These are phyloP conservation scores for Orchestes rusci DNA, from an alignment of 2,888 invertebrate species.

Conservation along the genomic window DNA sequence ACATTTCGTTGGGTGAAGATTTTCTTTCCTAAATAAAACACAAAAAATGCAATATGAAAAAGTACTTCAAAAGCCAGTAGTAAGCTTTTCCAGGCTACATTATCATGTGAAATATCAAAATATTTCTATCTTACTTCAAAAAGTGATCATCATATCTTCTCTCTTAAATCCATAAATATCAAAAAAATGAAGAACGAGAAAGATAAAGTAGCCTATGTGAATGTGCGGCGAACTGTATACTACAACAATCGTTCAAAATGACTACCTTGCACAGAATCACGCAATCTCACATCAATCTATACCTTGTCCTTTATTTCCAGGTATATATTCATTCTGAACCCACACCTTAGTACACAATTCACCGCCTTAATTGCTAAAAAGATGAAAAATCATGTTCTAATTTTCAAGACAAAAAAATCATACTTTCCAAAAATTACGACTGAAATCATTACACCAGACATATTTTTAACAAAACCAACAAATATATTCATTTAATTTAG, in stretches of 20 bases:
- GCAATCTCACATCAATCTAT: constrained; percentile 26
- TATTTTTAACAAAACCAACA: no score
- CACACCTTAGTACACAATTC: constrained; percentile 39
- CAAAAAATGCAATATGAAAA: constrained; percentile 39
- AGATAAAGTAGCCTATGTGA: constrained; percentile 36
- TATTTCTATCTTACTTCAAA: no score
- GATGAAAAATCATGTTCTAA: constrained; percentile 16
- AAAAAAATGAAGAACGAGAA: constrained; percentile 11
- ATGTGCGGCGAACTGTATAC: constrained; percentile 41
- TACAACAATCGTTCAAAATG: constrained; percentile 33
- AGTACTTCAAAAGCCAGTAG: constrained; percentile 33
- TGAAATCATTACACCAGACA: no score
- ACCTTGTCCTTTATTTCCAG: constrained; percentile 27
- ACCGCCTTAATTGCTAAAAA: constrained; percentile 17
- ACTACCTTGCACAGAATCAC: constrained; percentile 25
- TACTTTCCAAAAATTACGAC: no score
- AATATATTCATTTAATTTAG: constrained; percentile 2
- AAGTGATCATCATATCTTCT: no score
- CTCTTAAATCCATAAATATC: no score
- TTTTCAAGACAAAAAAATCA: not conserved
- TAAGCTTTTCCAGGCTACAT: constrained; percentile 31
- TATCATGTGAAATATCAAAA: constrained; percentile 24
- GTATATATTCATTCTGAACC: constrained; percentile 27
- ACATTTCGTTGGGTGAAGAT: constrained; percentile 32
- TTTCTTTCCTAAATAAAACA: constrained; percentile 39